phyloP scores from a whole-genome alignment of 2,113 vertebrate species.

The Pluvianellus socialis region DNA sequence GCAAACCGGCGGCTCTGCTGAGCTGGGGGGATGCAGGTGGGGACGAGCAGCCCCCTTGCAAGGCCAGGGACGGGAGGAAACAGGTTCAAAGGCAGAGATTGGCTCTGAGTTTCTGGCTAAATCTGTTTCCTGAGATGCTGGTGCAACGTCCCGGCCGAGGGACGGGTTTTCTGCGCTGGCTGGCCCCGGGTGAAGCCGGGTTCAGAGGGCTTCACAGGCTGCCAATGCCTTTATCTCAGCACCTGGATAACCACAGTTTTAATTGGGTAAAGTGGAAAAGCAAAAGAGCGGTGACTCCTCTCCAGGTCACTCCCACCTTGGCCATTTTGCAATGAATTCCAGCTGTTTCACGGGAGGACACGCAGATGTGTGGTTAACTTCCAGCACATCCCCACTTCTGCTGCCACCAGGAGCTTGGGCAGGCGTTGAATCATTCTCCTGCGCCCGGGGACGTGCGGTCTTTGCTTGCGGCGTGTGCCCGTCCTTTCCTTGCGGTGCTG shows the following conservation, averaged over 20 bases:
- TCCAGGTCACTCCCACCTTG: too few species aligned
- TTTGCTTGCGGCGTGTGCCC: fast-evolving
- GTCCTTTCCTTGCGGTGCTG: neutral
- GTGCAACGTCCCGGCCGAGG: fast-evolving
- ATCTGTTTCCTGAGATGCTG: fast-evolving
- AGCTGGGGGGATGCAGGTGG: neutral
- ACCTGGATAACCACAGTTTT: neutral
- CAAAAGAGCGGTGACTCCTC: too few species aligned
- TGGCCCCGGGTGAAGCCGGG: neutral
- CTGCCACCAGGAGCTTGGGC: neutral
- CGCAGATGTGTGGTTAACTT: fast-evolving
- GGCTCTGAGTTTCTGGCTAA: neutral
- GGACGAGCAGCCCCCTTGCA: neutral
- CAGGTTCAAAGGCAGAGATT: neutral
- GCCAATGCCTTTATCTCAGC: too few species aligned
- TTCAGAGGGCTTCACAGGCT: neutral
- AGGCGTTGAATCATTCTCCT: fast-evolving
- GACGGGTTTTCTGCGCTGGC: neutral
- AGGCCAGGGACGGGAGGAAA: neutral
- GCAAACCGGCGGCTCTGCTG: neutral
- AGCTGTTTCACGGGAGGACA: neutral
- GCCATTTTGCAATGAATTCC: too few species aligned
- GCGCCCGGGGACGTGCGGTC: neutral
- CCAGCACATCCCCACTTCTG: neutral
- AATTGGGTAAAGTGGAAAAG: neutral